These are phyloP conservation scores for Alosa alosa DNA, from an alignment of 2,113 vertebrate species.

Conservation along the genomic window DNA sequence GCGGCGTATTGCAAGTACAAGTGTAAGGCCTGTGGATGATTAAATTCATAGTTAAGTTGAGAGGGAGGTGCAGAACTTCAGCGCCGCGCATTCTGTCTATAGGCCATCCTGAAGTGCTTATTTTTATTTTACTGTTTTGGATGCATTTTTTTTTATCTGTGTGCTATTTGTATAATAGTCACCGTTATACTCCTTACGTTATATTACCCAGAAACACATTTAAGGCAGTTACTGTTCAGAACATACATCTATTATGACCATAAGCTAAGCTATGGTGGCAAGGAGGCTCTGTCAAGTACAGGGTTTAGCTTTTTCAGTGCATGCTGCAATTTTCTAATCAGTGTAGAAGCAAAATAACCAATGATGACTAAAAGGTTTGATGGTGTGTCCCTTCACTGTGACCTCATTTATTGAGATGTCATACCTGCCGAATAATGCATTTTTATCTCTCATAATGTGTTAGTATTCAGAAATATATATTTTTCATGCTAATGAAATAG, in stretches of 20 bases:
- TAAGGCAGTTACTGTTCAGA: neutral
- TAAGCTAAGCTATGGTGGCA: neutral
- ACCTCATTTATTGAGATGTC: slow-evolving; percentile 2
- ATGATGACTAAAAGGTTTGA: slow-evolving; percentile 22
- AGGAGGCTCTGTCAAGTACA: neutral
- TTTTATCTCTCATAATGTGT: neutral
- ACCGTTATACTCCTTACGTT: neutral
- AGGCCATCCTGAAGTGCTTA: neutral
- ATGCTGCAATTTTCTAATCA: slow-evolving; percentile 18
- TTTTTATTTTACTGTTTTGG: neutral
- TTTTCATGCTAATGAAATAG: neutral
- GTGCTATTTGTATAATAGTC: neutral
- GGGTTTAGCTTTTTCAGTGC: slow-evolving; percentile 1
- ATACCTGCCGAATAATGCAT: neutral
- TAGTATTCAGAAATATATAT: neutral
- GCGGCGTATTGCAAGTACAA: neutral
- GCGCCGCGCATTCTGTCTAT: neutral
- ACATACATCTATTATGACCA: neutral
- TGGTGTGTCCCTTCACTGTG: slow-evolving; percentile 20
- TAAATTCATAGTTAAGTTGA: neutral
- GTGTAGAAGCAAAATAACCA: neutral
- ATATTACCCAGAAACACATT: neutral
- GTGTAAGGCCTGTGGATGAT: neutral
- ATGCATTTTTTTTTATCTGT: neutral
- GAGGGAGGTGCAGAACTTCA: neutral